phyloP scores from a whole-genome alignment of 2,113 vertebrate genomes.

The Rhea pennata region DNA sequence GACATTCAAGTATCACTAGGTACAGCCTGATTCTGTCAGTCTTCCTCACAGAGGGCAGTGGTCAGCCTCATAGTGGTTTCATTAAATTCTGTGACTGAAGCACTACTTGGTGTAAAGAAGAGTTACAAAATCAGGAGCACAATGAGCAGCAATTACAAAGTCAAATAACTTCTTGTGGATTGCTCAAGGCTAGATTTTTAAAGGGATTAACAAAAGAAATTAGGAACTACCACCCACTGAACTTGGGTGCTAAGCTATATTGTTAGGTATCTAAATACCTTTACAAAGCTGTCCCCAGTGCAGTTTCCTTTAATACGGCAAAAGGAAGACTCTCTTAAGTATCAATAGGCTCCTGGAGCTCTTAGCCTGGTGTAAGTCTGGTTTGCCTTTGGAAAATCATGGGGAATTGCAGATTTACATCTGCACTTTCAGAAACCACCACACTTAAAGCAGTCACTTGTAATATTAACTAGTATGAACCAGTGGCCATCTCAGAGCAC shows the following conservation, averaged over 20 bases:
- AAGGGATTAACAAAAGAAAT: background rate
- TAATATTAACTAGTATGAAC: background rate
- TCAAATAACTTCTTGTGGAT: background rate
- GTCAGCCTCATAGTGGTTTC: background rate
- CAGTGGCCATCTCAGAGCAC: background rate
- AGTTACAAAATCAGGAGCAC: conserved; percentile 7
- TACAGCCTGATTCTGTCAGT: background rate
- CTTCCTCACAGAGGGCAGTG: background rate
- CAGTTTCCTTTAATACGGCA: background rate
- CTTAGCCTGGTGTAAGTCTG: background rate
- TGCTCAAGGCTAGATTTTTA: background rate
- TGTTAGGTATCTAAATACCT: background rate
- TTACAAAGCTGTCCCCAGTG: background rate
- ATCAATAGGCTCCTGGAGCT: background rate
- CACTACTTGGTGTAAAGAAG: background rate
- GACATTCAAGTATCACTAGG: conserved; percentile 65
- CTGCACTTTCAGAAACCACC: background rate
- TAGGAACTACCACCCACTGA: background rate
- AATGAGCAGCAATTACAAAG: conserved; percentile 52
- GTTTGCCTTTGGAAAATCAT: background rate
- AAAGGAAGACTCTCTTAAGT: background rate
- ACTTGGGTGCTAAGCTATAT: background rate
- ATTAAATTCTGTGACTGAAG: background rate
- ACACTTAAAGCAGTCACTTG: background rate
- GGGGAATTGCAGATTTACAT: background rate